phyloP scores from a whole-genome alignment of 2,888 invertebrate genomes.

The Eurytoma adleriae region DNA sequence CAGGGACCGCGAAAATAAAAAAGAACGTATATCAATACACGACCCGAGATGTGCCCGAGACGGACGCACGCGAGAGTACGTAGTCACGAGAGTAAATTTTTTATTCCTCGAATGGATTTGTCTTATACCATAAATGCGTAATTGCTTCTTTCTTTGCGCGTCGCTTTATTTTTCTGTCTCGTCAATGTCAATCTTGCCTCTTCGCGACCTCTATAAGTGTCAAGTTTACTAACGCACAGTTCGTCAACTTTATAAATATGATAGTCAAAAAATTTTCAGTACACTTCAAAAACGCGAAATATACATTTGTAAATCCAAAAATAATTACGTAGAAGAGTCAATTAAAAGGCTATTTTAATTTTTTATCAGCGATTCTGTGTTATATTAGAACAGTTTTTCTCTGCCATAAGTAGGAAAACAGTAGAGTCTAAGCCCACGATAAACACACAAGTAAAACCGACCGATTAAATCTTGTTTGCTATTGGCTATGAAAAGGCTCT shows the following conservation, averaged over 20 bases:
- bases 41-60: slow-evolving; percentile 6
- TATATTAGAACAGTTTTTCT: too few relatives aligned
- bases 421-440: too few relatives aligned
- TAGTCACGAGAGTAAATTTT: background rate
- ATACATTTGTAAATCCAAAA: too few relatives aligned
- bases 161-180: slow-evolving; percentile 4
- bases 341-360: too few relatives aligned
- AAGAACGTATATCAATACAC: background rate
- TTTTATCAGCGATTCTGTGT: too few relatives aligned
- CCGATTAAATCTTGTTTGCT: too few relatives aligned
- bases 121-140: slow-evolving; percentile 9
- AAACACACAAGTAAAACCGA: too few relatives aligned
- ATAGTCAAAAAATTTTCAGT: background rate
- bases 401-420: too few relatives aligned
- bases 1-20: slow-evolving; percentile 5
- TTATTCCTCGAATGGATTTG: background rate
- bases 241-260: background rate
- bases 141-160: slow-evolving; percentile 15
- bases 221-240: background rate
- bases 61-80: slow-evolving; percentile 1
- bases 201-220: background rate
- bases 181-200: slow-evolving; percentile 6
- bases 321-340: too few relatives aligned
- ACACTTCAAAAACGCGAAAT: too few relatives aligned
- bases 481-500: too few relatives aligned